A percentile compares a stretch with the other conserved stretches of the same genome.
These are phyloP conservation scores for Perizoma flavofasciatum DNA, from an alignment of 2,888 invertebrate genomes.

Conservation along the genomic window DNA sequence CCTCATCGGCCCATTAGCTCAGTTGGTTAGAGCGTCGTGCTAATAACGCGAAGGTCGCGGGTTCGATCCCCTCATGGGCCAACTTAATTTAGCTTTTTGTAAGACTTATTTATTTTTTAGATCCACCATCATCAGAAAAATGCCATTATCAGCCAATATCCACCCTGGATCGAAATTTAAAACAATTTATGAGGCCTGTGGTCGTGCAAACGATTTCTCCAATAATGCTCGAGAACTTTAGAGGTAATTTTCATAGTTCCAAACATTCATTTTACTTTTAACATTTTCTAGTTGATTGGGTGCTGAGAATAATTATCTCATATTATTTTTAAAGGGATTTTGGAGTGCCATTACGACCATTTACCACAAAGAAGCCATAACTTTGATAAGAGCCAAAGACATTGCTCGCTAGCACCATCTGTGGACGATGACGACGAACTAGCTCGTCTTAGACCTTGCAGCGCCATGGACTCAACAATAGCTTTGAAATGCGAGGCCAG, in stretches of 20 bases:
- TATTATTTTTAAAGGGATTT: conserved; percentile 62
- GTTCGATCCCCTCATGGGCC: conserved; percentile 91
- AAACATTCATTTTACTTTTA: background rate
- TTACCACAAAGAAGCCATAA: conserved; percentile 74
- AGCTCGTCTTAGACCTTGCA: conserved; percentile 56
- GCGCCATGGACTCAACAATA: conserved; percentile 68
- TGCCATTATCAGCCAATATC: conserved; percentile 82
- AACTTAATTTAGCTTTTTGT: conserved; percentile 41
- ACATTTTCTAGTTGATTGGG: no score
- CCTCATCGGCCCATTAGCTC: conserved; percentile 86
- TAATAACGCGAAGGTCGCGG: conserved; percentile 91
- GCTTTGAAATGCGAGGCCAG: conserved; percentile 75
- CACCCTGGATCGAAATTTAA: conserved; percentile 73
- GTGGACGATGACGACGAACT: conserved; percentile 55
- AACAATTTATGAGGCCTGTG: conserved; percentile 80
- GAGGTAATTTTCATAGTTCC: conserved; percentile 60
- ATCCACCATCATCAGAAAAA: conserved; percentile 74
- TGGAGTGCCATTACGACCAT: conserved; percentile 87
- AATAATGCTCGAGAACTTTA: conserved; percentile 83
- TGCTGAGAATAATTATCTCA: background rate
- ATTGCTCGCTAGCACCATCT: conserved; percentile 68
- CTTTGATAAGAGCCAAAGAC: conserved; percentile 54
- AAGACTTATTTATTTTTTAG: conserved; percentile 56
- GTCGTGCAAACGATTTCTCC: conserved; percentile 79
- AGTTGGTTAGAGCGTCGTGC: conserved; percentile 91